These are phyloP conservation scores for Drosophila crucigera DNA, from an alignment of 2,888 invertebrate species.

Conservation along the genomic window DNA sequence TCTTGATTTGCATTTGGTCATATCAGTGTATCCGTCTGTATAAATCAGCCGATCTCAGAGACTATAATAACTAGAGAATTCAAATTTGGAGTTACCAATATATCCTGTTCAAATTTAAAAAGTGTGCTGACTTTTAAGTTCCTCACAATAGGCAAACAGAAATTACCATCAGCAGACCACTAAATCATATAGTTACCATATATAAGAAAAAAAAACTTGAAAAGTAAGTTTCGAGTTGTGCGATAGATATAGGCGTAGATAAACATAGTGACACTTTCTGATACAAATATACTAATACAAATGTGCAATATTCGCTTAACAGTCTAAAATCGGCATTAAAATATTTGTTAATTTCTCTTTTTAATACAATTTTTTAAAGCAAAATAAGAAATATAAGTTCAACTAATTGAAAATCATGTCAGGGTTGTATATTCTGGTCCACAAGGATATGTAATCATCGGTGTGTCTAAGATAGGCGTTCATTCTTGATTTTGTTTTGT, in stretches of 20 bases:
- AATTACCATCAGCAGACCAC: neutral
- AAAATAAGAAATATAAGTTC: neutral
- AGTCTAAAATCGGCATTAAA: neutral
- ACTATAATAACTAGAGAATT: fast-evolving
- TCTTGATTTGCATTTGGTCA: neutral
- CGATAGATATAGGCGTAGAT: neutral
- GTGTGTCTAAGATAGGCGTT: neutral
- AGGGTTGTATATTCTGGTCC: neutral
- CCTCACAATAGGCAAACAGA: neutral
- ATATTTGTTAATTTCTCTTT: neutral
- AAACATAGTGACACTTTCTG: fast-evolving
- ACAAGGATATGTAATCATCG: neutral
- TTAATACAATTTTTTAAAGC: neutral
- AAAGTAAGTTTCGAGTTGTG: neutral
- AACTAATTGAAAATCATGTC: neutral
- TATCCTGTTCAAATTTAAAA: neutral
- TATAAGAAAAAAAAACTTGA: neutral
- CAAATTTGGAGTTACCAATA: neutral
- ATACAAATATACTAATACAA: neutral
- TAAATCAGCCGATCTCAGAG: neutral
- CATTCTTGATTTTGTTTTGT: constrained; percentile 2
- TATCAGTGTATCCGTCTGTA: neutral
- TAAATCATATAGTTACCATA: neutral
- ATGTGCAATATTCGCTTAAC: neutral
- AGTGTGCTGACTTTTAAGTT: neutral